These are phyloP conservation scores for Lucilia cuprina DNA, from an alignment of 1,140 invertebrate genomes.

Conservation along the genomic window DNA sequence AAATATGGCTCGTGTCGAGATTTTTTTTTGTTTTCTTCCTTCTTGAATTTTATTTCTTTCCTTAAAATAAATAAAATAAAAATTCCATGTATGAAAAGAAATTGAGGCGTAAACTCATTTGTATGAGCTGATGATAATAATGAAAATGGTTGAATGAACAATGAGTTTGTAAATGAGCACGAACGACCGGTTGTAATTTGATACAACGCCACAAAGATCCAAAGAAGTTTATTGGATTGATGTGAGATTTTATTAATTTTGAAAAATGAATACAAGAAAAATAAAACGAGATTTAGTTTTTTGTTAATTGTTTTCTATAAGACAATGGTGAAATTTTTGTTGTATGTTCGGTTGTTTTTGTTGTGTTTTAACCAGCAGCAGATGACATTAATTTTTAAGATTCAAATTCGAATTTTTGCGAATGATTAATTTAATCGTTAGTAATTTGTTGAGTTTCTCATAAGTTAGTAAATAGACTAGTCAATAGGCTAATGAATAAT, in stretches of 20 bases:
- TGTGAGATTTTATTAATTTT: neutral
- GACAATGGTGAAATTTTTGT: too few relatives aligned
- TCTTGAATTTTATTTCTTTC: conserved; percentile 10
- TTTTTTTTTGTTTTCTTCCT: neutral
- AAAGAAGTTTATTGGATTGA: neutral
- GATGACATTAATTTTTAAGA: too few relatives aligned
- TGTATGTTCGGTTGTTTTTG: too few relatives aligned
- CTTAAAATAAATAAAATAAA: conserved; percentile 5
- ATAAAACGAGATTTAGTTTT: neutral
- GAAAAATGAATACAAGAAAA: neutral
- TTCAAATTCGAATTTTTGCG: too few relatives aligned
- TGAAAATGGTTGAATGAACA: conserved; percentile 26
- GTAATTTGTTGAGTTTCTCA: too few relatives aligned
- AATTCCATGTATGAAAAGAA: neutral
- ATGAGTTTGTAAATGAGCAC: conserved; percentile 4
- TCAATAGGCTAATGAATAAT: too few relatives aligned
- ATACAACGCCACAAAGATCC: neutral
- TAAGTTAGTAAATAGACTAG: too few relatives aligned
- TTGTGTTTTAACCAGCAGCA: too few relatives aligned
- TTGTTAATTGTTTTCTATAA: too few relatives aligned
- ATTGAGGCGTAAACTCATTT: conserved; percentile 32
- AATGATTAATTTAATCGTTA: too few relatives aligned
- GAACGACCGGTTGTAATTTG: conserved; percentile 21
- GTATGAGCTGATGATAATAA: conserved; percentile 24
- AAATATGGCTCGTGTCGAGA: conserved; percentile 33